These are phyloP conservation scores for Limnephilus rhombicus DNA, from an alignment of 2,888 invertebrate genomes.

Conservation along the genomic window DNA sequence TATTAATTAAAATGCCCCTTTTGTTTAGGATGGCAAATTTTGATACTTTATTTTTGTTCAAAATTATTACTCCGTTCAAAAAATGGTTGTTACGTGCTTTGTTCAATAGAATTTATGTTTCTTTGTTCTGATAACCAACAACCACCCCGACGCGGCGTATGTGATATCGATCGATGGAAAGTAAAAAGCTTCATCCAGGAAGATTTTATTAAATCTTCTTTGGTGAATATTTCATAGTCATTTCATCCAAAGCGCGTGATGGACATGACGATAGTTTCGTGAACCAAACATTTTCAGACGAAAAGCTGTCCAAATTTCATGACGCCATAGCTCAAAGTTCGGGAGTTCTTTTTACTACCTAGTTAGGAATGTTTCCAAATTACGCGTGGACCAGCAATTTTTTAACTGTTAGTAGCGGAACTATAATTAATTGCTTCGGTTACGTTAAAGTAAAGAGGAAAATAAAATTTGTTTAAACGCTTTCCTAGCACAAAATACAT, in stretches of 20 bases:
- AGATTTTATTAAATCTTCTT: neutral
- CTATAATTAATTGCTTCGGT: neutral
- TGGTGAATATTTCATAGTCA: no score
- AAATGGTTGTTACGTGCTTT: neutral
- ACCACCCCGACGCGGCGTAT: neutral
- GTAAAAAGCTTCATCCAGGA: neutral
- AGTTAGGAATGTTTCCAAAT: neutral
- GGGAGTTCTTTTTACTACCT: neutral
- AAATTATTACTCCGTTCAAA: slow-evolving; percentile 3
- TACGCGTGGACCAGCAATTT: neutral
- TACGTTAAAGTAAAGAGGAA: no score
- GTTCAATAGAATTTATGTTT: neutral
- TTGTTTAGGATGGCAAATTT: slow-evolving; percentile 49
- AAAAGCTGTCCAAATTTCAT: neutral
- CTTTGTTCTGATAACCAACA: neutral
- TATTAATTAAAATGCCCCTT: slow-evolving; percentile 54
- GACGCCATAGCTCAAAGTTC: neutral
- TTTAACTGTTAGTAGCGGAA: neutral
- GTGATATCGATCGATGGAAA: neutral
- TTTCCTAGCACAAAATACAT: neutral
- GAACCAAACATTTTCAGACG: neutral
- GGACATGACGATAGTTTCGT: neutral
- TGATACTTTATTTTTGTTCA: slow-evolving; percentile 19
- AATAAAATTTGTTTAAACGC: no score
- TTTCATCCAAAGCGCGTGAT: neutral